Base-by-base conservation (phyloP, 1,140 invertebrate genomes). In the Orchestia grillus region DNA sequence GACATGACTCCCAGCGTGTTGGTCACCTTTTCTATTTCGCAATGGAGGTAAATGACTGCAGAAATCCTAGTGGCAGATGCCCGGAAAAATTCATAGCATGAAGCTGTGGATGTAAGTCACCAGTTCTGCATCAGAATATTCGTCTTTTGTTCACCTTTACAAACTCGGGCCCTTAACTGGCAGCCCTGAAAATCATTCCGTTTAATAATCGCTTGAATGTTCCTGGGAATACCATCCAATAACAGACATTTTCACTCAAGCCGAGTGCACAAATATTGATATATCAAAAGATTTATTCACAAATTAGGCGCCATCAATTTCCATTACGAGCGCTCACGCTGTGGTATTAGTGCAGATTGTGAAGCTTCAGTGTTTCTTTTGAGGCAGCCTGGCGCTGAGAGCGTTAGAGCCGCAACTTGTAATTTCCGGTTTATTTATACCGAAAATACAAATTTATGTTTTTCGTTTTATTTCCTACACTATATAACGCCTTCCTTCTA, bases 231-330 rank as follows among this genome's bases (percentile, higher is more conserved):
- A 77, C 62, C 62, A 36, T 77, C 28, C 62, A 36, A 77, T 77
- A 77, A 77, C 62, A 77, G 62, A 77, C 62, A 77, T 77, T 77
- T 77, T 77, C 62, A 77, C 62, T 8, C 62, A 1, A 77, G 62
- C 62, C 28, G 36, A 77, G 62, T 23, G 62, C 62, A 77, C 62
- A 77, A 77, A 77, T 77, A 77, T 77, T 77, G 62, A 77, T 77
- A 77, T 77, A 77, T 77, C 62, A 23, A 77, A 77, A 77, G 62
- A 77, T 77, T 77, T 77, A 77, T 77, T 77, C 11, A 77, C 62
- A 77, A 77, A 77, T 77, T 77, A 77, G 62, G 62, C 62, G 28
- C 62, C 62, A 77, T 77, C 62, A 77, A 77, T 77, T 77, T 77
- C 62, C 62, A 77, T 77, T 77, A 77, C 62, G 62, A 77, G 62